These are phyloP conservation scores for Bombus superbus DNA, from an alignment of 1,140 invertebrate species.

Conservation along the genomic window DNA sequence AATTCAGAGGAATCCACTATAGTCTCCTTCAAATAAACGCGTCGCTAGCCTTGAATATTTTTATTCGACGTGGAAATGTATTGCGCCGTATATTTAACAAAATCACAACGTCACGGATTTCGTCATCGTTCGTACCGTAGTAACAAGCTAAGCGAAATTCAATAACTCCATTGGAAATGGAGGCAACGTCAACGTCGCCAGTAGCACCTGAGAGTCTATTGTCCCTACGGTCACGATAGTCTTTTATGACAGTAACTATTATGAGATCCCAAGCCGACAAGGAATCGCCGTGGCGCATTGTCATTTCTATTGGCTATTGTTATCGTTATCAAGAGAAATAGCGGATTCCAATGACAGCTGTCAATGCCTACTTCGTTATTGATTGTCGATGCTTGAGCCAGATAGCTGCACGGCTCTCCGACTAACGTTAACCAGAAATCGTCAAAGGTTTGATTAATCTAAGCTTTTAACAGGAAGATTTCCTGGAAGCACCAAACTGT, in stretches of 20 bases:
- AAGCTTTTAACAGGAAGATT: slow-evolving; percentile 8
- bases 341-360: slow-evolving; percentile 49
- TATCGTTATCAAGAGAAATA: slow-evolving; percentile 50
- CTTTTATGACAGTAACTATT: slow-evolving; percentile 32
- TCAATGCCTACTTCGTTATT: slow-evolving; percentile 57
- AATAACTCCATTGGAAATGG: slow-evolving; percentile 23
- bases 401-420: slow-evolving; percentile 31
- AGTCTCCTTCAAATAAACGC: too few relatives aligned
- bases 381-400: slow-evolving; percentile 53
- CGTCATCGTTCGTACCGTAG: too few relatives aligned
- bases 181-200: slow-evolving; percentile 12
- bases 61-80: too few relatives aligned
- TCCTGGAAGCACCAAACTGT: neutral
- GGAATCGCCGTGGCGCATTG: slow-evolving; percentile 23
- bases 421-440: slow-evolving; percentile 42
- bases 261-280: slow-evolving; percentile 26
- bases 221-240: slow-evolving; percentile 22
- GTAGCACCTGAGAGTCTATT: slow-evolving; percentile 13
- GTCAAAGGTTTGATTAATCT: slow-evolving; percentile 53
- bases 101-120: too few relatives aligned
- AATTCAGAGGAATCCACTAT: too few relatives aligned
- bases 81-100: too few relatives aligned
- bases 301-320: slow-evolving; percentile 45
- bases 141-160: neutral
- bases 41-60: too few relatives aligned